Base-by-base conservation (phyloP, 2,888 invertebrate species). In the Antheraea assamensis region DNA sequence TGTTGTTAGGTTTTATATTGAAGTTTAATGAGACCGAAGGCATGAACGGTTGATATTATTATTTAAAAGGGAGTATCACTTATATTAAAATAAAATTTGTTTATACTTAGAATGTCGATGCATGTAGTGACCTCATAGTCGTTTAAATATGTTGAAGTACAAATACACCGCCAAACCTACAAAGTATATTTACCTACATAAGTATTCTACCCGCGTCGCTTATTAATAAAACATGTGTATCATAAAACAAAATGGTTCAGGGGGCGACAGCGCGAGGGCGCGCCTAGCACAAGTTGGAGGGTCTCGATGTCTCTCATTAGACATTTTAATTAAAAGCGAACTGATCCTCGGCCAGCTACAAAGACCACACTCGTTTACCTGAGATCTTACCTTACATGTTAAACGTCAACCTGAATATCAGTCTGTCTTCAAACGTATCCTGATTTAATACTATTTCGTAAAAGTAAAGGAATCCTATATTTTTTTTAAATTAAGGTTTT, bases 291-390 rank as follows among this genome's bases (percentile, higher is more conserved):
- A 74, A 58, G 70, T 72, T 19, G 71, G 73, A 76, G 71, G 74
- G 68, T 13, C 35, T 35, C 68, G 68, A 68, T 74, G 79, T 77
- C 79, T 80, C 84, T 90, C 88, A 88, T 89, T 88, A 88, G 80
- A 80, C 83, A 82, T 88, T 88, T 89, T 90, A 89, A 90, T 90
- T 87, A 90, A 87, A 84, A 85, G 76, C 76, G 73, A 78, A 77
- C 76, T 72, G 73, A 73, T 73, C 76, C 72, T 64, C 61, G 27
- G 17, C 27, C 17, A 64, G 15, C 61, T 74, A 72, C 78, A 75
- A 77, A 79, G 78, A 74, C 79, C 78, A 79, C 79, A 76, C 75
- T 76, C 77, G 73, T 76, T 71, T 80, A 80, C 80, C 81, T 82
- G 81, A 75, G 74, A 76, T 77, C 66, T 61, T 61, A 61, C 55